phyloP scores from a whole-genome alignment of 2,888 invertebrate species.

The Stenotaenia linearis region DNA sequence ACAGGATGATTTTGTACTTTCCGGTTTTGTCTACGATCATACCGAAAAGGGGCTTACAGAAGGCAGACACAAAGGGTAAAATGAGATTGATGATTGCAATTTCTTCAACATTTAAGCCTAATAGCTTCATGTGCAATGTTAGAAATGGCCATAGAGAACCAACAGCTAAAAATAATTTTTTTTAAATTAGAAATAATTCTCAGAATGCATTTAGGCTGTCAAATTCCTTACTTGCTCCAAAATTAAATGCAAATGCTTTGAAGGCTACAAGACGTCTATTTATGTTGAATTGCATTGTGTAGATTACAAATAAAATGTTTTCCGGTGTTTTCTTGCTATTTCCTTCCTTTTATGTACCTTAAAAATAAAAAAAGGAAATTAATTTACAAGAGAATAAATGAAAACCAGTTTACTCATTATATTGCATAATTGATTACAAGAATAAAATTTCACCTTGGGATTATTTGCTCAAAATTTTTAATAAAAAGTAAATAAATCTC shows the following conservation, averaged over 20 bases:
- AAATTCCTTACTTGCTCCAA: conserved; percentile 37
- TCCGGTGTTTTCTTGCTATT: no score
- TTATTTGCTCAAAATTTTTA: no score
- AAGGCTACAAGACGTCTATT: conserved; percentile 32
- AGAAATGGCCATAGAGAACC: conserved; percentile 77
- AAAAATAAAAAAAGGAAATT: no score
- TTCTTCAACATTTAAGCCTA: conserved; percentile 68
- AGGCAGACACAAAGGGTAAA: conserved; percentile 69
- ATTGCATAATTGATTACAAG: no score
- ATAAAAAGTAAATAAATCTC: no score
- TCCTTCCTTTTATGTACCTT: no score
- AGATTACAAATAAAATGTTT: no score
- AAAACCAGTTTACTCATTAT: no score
- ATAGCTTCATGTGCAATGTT: conserved; percentile 66
- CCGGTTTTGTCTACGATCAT: conserved; percentile 70
- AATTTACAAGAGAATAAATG: no score
- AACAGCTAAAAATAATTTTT: conserved; percentile 58
- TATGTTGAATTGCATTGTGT: conserved; percentile 37
- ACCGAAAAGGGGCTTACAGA: conserved; percentile 71
- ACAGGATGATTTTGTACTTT: conserved; percentile 45
- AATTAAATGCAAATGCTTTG: conserved; percentile 37
- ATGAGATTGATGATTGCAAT: conserved; percentile 70
- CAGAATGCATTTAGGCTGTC: no score
- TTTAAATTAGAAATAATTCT: no score
- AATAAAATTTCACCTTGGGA: no score